phyloP scores from a whole-genome alignment of 1,140 invertebrate species.

The Melanaphis sacchari region DNA sequence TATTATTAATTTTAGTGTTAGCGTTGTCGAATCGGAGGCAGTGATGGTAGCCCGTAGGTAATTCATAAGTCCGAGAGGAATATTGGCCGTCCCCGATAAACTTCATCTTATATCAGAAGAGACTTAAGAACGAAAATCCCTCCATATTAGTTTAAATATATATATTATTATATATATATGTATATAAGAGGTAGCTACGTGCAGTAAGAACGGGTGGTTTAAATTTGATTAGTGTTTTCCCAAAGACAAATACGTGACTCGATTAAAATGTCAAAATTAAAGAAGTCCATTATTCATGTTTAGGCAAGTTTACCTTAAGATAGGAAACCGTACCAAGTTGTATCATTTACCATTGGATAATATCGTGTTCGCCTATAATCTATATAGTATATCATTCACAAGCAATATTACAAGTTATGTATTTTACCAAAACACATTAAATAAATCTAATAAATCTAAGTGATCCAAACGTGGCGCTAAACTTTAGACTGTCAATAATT shows the following conservation, averaged over 20 bases:
- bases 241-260: slow-evolving; percentile 56
- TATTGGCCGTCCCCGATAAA: background rate
- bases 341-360: slow-evolving; percentile 27
- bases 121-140: slow-evolving; percentile 56
- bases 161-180: slow-evolving; percentile 6
- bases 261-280: slow-evolving; percentile 57
- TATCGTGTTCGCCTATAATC: background rate
- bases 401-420: slow-evolving; percentile 35
- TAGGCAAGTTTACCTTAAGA: slow-evolving; percentile 23
- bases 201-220: slow-evolving; percentile 9
- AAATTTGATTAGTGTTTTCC: slow-evolving; percentile 56
- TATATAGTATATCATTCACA: background rate
- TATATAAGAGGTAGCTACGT: background rate
- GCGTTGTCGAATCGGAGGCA: slow-evolving; percentile 25
- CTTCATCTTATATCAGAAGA: slow-evolving; percentile 39
- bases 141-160: slow-evolving; percentile 14
- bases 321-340: slow-evolving; percentile 24
- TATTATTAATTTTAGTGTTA: slow-evolving; percentile 57
- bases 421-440: slow-evolving; percentile 24
- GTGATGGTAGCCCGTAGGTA: background rate
- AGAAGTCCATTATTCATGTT: slow-evolving; percentile 53
- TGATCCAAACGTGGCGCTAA: slow-evolving; percentile 29
- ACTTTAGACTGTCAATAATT: background rate
- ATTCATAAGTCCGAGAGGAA: slow-evolving; percentile 12
- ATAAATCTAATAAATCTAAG: slow-evolving; percentile 25